Percentiles rank a stretch among this genome's conserved stretches.
phyloP scores from a whole-genome alignment of 2,888 invertebrate species.

The Anodontia alba region DNA sequence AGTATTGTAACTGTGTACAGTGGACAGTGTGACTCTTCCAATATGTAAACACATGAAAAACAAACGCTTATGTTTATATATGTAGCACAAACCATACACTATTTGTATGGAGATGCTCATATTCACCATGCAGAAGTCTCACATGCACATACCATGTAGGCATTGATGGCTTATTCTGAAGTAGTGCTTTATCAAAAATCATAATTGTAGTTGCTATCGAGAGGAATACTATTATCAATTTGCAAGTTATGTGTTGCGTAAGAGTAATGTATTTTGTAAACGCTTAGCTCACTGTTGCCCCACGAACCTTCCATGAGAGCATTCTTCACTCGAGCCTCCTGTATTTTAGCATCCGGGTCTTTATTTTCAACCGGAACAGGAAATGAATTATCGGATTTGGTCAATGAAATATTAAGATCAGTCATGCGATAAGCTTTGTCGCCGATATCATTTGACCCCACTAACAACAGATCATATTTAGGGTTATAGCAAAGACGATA shows the following conservation, averaged over 20 bases:
- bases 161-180: too few species aligned
- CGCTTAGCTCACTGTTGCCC: background rate
- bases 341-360: background rate
- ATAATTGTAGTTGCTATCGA: too few species aligned
- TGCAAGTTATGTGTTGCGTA: background rate
- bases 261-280: slow-evolving; percentile 5
- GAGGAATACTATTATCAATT: too few species aligned
- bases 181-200: too few species aligned
- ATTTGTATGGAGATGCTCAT: too few species aligned
- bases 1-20: too few species aligned
- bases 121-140: too few species aligned
- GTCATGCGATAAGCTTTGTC: background rate
- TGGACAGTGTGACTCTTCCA: too few species aligned
- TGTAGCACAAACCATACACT: too few species aligned
- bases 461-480: background rate
- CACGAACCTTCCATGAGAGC: background rate
- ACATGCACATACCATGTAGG: too few species aligned
- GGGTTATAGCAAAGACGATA: background rate
- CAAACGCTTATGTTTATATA: too few species aligned
- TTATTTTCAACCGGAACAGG: background rate
- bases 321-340: background rate
- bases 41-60: too few species aligned
- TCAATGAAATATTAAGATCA: background rate
- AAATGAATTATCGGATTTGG: background rate
- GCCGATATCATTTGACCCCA: background rate